phyloP scores from a whole-genome alignment of 2,113 vertebrate species.

The Grammomys dolichurus region DNA sequence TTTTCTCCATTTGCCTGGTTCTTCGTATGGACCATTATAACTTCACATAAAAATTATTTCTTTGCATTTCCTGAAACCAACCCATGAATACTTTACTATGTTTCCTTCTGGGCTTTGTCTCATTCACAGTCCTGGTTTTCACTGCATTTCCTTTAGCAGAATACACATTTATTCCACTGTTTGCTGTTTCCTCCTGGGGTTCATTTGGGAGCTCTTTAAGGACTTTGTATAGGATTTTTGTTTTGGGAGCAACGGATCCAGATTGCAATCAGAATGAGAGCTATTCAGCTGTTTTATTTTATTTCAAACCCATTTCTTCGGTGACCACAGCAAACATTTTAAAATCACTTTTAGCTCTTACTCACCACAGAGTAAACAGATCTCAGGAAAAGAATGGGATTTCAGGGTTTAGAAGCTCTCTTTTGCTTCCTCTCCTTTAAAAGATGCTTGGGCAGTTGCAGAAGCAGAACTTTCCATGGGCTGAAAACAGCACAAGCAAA shows the following conservation, averaged over 20 bases:
- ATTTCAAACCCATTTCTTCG: slow-evolving; percentile 64
- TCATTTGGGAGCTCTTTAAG: slow-evolving; percentile 52
- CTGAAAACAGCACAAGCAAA: not conserved
- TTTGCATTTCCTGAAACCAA: slow-evolving; percentile 68
- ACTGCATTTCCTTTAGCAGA: slow-evolving; percentile 51
- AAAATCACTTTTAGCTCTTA: slow-evolving; percentile 54
- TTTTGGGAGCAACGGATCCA: slow-evolving; percentile 57
- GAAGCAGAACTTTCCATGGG: not conserved
- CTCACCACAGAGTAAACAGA: slow-evolving; percentile 37
- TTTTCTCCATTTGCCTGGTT: slow-evolving; percentile 60
- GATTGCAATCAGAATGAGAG: slow-evolving; percentile 57
- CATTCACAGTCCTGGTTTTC: slow-evolving; percentile 50
- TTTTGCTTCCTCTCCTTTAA: not conserved
- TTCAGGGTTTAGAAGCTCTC: not conserved
- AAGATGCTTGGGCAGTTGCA: not conserved
- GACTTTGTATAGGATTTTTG: slow-evolving; percentile 55
- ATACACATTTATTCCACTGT: slow-evolving; percentile 42
- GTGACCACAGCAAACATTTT: slow-evolving; percentile 37
- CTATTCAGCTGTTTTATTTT: slow-evolving; percentile 58
- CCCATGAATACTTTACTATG: slow-evolving; percentile 54
- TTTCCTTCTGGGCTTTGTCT: slow-evolving; percentile 49
- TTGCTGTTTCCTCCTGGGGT: slow-evolving; percentile 51
- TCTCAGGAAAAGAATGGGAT: not conserved
- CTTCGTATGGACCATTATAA: slow-evolving; percentile 64
- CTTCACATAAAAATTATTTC: slow-evolving; percentile 78